Percentiles rank a stretch among this genome's conserved stretches.
These are phyloP conservation scores for Cisticola juncidis DNA, from an alignment of 2,113 vertebrate genomes.

Conservation along the genomic window DNA sequence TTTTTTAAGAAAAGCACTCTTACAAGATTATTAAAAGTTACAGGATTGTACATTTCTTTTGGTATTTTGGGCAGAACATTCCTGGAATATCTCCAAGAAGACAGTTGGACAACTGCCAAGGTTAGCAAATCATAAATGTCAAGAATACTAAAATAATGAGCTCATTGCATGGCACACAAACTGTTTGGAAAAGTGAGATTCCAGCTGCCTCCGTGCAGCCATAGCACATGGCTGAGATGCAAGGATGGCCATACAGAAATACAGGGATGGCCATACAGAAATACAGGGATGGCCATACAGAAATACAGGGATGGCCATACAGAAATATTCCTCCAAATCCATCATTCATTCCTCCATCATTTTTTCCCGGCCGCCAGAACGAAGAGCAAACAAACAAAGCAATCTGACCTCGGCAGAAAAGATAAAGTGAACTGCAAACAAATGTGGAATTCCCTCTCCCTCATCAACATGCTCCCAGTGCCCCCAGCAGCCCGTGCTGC, in stretches of 20 bases:
- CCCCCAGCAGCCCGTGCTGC: neutral
- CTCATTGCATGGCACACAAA: neutral
- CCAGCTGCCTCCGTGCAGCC: neutral
- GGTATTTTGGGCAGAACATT: neutral
- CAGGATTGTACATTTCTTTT: neutral
- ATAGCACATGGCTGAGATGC: neutral
- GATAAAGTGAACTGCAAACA: slow-evolving; percentile 53
- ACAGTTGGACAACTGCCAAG: neutral
- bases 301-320: no score
- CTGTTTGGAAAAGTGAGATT: neutral
- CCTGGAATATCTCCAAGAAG: neutral
- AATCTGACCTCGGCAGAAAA: slow-evolving; percentile 8
- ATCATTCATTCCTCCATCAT: neutral
- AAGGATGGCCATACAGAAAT: neutral
- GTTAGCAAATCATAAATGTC: neutral
- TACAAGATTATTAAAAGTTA: neutral
- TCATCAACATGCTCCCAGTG: neutral
- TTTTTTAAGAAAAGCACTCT: neutral
- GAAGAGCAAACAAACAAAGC: slow-evolving; percentile 41
- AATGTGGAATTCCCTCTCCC: neutral
- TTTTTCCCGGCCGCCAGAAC: neutral
- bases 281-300: neutral
- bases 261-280: neutral
- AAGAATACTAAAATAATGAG: neutral
- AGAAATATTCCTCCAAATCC: slow-evolving; percentile 9